These are phyloP conservation scores for Conops quadrifasciatus DNA, from an alignment of 2,888 invertebrate species.

Conservation along the genomic window DNA sequence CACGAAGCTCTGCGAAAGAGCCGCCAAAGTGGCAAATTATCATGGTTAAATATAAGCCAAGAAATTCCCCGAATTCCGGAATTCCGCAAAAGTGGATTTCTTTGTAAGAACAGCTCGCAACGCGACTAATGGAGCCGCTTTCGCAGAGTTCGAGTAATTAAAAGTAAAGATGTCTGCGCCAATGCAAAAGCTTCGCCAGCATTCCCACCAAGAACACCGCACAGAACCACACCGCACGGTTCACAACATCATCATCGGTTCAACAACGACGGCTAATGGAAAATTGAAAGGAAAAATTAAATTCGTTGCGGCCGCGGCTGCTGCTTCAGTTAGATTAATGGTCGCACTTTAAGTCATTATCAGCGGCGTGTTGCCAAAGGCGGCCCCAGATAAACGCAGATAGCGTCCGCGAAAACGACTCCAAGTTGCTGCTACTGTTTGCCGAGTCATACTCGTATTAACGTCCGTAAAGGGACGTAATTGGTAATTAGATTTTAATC, in stretches of 20 bases:
- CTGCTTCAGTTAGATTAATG: slow-evolving; percentile 27
- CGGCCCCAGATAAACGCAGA: background rate
- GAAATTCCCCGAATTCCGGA: slow-evolving; percentile 14
- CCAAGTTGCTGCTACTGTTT: slow-evolving; percentile 33
- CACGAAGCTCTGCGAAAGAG: background rate
- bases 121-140: background rate
- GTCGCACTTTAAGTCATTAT: slow-evolving; percentile 20
- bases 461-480: slow-evolving; percentile 22
- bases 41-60: background rate
- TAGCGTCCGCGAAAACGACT: slow-evolving; percentile 3
- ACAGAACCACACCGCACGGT: too few species aligned
- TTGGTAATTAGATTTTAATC: slow-evolving; percentile 35
- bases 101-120: background rate
- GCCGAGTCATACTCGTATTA: background rate
- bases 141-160: slow-evolving; percentile 16
- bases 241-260: too few species aligned
- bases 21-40: slow-evolving; percentile 14
- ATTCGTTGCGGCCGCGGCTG: slow-evolving; percentile 24
- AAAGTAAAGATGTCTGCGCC: slow-evolving; percentile 8
- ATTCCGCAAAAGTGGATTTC: background rate
- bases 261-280: slow-evolving; percentile 14
- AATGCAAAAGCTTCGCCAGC: background rate
- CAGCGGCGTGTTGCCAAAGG: background rate
- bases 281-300: slow-evolving; percentile 27
- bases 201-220: background rate